These are phyloP conservation scores for Papilio polytes DNA, from an alignment of 1,140 invertebrate species.

Conservation along the genomic window DNA sequence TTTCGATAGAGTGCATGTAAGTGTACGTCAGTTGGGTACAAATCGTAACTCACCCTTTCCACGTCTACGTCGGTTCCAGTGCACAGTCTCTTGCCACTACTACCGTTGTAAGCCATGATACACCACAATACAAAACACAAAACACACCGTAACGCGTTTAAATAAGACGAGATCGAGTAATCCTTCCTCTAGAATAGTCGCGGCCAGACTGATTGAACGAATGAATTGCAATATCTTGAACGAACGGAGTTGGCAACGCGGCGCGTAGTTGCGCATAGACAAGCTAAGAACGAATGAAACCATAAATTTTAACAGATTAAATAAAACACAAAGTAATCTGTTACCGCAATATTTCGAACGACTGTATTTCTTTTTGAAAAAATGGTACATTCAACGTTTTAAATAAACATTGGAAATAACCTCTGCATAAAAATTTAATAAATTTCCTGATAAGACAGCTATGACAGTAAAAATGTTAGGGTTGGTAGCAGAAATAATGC, in stretches of 20 bases:
- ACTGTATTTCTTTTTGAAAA: neutral
- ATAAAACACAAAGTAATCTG: neutral
- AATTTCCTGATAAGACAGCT: no score
- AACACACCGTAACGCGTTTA: conserved; percentile 80
- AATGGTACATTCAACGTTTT: neutral
- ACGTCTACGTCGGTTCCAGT: conserved; percentile 79
- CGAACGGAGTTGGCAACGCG: conserved; percentile 59
- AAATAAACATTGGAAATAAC: neutral
- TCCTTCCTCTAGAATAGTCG: conserved; percentile 64
- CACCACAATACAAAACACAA: conserved; percentile 82
- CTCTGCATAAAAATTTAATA: no score
- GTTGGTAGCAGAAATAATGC: no score
- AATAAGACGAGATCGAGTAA: conserved; percentile 59
- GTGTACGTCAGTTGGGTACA: conserved; percentile 57
- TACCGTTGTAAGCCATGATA: conserved; percentile 84
- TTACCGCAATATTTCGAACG: neutral
- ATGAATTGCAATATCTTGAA: conserved; percentile 59
- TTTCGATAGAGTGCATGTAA: conserved; percentile 68
- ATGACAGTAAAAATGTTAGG: no score
- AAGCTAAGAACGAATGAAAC: conserved; percentile 26
- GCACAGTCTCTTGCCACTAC: conserved; percentile 83
- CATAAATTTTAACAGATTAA: conserved; percentile 25
- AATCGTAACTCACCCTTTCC: conserved; percentile 74
- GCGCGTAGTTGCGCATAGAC: conserved; percentile 50
- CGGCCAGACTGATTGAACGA: conserved; percentile 78